Percentiles rank a stretch among this genome's conserved stretches.
phyloP scores from a whole-genome alignment of 2,888 invertebrate species.

The Chrysotoxum bicinctum region DNA sequence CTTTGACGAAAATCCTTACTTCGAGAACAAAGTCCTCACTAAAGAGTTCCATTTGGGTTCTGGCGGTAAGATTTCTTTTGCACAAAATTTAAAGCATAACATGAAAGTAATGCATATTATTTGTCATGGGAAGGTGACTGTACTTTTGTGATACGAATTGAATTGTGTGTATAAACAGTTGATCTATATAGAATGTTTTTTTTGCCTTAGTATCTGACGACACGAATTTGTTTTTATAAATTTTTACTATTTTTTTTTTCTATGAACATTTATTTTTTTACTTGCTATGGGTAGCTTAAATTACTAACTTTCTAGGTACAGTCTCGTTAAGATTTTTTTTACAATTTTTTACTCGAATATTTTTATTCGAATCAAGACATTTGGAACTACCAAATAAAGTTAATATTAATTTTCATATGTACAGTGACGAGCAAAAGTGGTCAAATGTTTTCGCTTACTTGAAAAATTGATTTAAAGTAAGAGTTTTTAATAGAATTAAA shows the following conservation, averaged over 20 bases:
- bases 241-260: not conserved
- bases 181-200: not conserved
- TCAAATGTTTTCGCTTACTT: no score
- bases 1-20: conserved; percentile 91
- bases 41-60: conserved; percentile 86
- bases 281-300: not conserved
- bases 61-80: conserved; percentile 76
- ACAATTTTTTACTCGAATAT: not conserved
- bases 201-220: not conserved
- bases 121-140: conserved; percentile 21
- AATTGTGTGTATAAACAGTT: conserved; percentile 13
- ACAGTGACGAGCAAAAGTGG: no score
- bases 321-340: not conserved
- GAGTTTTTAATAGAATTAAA: no score
- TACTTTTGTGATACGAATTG: conserved; percentile 18
- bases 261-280: not conserved
- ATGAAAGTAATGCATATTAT: conserved; percentile 10
- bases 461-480: no score
- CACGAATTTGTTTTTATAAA: not conserved
- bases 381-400: no score
- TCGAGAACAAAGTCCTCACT: conserved; percentile 89
- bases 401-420: no score
- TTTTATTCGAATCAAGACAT: not conserved
- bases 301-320: not conserved
- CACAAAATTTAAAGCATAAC: not conserved